Evolutionary conservation across 1,140 invertebrate species (phyloP), one percentile per base, ranked within the genome.

Genomic region (Aleiodes sp.): DNA sequence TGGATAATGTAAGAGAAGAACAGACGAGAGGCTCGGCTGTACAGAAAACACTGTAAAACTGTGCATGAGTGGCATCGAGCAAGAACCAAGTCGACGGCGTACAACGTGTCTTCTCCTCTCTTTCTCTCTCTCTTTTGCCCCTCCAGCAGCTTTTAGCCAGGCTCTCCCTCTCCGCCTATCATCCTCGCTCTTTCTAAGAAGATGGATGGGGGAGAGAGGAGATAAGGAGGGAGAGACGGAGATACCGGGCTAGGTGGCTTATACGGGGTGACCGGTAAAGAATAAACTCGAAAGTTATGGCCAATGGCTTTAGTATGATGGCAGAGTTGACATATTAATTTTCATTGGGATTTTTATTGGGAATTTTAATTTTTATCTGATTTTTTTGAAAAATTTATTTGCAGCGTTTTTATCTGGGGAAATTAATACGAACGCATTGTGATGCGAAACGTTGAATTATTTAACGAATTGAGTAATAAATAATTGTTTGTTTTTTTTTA

Each of bases 261-360:
- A 64, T 64, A 64, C 61, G 61, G 61, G 61, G 65, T 68, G 65
- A 68, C 56, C 65, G 52, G 24, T 29, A 68, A 60, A 68, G 46
- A 68, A 26, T 52, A 37, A 31, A 39, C 63, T 46, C 39, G 26
- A 10, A 26, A 35, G 31, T 35, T 31, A 33, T 57, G 56, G 56
- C 16, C 16, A 57, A 61, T 39, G 31, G 21, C 31, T 26, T 41
- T 12, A 39, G 12, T 2, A 35, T 37, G 33, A 24, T 63, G 60
- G 37, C 60, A 39, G 31, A 16, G 19, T 37, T 57, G 9, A 57
- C 19, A 14, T 12, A 46, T 46, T n/a, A n/a, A n/a, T n/a, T n/a
- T n/a, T n/a, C n/a, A n/a, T n/a, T n/a, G n/a, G n/a, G n/a, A n/a
- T n/a, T n/a, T n/a, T n/a, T n/a, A n/a, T n/a, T n/a, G n/a, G n/a